Evolutionary conservation across 1,140 invertebrate genomes (phyloP), one percentile per base, ranked within the genome.

Genomic region (Tyrophagus putrescentiae): DNA sequence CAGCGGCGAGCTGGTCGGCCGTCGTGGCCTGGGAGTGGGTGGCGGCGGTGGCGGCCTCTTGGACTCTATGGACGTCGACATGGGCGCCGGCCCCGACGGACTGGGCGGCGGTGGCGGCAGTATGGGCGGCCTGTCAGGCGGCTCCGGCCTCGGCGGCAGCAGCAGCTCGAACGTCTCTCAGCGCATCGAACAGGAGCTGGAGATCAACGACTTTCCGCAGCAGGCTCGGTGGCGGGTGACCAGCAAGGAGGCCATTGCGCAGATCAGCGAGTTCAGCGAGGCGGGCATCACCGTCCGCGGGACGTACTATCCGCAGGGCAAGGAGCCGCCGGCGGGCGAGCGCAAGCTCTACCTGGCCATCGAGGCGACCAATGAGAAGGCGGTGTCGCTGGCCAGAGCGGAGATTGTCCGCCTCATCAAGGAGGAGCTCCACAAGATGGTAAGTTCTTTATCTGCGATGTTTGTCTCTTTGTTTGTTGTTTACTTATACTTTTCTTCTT

Each of bases 201-300:
- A 99, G 74, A 99, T 99, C 66, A 99, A 99, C 69, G 95, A 99
- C 72, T 98, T 99, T 75, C 96, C 95, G 23, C 95, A 99, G 66
- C 93, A 96, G 71, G 93, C 94, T 0, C 77, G 95, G 60, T 98
- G 93, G 91, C 80, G 90, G 64, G 89, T 98, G n/a, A 98, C 94
- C 1, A 95, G 89, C 52, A 95, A 94, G 79, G 95, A 99, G 75
- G 92, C 93, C 1, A 73, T 99, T 54, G 92, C 92, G 1, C 91
- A 98, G 69, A 98, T 99, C 65, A 92, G 89, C 23, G 96, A 99
- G 72, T 98, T 97, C 73, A 96, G 93, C 0, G 96, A 98, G 73
- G 95, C 94, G 3, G 95, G 95, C 48, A 86, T 99, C 25, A 98
- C 94, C 0, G 95, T 99, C 0, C 78, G 95, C 33, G 96, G 96